Conservation (phyloP, 2,113 vertebrate species). For the Riparia riparia region DNA sequence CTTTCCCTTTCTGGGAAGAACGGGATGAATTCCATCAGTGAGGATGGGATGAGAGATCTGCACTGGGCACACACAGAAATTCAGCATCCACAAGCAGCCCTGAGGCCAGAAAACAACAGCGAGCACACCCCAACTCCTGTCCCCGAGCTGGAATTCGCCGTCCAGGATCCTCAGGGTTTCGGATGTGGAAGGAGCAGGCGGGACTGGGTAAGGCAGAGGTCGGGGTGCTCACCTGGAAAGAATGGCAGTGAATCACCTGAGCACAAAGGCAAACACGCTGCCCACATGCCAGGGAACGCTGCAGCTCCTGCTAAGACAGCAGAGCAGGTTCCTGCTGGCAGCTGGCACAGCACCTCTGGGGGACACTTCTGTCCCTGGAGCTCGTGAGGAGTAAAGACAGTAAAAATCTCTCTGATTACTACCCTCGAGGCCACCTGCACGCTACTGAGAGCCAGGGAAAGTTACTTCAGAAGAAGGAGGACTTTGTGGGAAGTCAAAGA, state of each 20-base stretch:
- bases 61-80: not conserved
- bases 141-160: not conserved
- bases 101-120: not conserved
- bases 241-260: conserved; percentile 23
- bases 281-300: not conserved
- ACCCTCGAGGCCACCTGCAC: not conserved
- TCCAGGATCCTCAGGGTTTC: not conserved
- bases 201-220: not conserved
- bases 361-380: not conserved
- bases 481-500: not conserved
- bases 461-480: not conserved
- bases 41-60: not conserved
- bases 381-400: not conserved
- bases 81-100: not conserved
- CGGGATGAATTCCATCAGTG: fast-evolving
- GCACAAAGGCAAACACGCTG: not conserved
- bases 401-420: not conserved
- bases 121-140: not conserved
- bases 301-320: not conserved
- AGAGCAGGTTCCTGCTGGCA: not conserved
- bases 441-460: not conserved
- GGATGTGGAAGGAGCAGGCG: not conserved
- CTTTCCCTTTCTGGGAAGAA: not conserved
- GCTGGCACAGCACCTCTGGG: not conserved
- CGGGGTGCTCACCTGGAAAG: conserved; percentile 28